A percentile compares a stretch with the other conserved stretches of the same genome.
These are phyloP conservation scores for Ceyx margarethae DNA, from an alignment of 2,113 vertebrate species.

Conservation along the genomic window DNA sequence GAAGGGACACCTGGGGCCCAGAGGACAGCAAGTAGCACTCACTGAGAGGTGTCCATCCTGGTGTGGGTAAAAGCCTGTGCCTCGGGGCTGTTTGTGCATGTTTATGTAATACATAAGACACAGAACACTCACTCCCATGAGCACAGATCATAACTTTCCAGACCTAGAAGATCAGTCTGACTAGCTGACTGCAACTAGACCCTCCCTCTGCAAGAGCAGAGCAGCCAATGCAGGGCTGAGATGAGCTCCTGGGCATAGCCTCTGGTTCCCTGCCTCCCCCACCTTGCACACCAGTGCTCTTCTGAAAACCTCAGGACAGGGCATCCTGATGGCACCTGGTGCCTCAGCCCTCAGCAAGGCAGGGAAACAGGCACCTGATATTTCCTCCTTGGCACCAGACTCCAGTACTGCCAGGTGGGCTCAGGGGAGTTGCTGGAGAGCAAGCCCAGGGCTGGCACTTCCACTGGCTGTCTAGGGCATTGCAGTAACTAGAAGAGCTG, in stretches of 20 bases:
- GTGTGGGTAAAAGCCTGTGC: background rate
- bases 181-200: background rate
- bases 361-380: background rate
- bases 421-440: background rate
- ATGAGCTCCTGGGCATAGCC: rapidly evolving
- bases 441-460: background rate
- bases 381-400: background rate
- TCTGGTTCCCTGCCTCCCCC: background rate
- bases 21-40: rapidly evolving
- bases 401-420: rapidly evolving
- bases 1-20: background rate
- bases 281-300: background rate
- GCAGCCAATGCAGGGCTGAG: background rate
- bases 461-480: background rate
- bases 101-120: background rate
- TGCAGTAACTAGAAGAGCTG: conserved; percentile 14
- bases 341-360: background rate
- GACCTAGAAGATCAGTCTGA: background rate
- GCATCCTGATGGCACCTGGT: background rate
- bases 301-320: rapidly evolving
- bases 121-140: background rate
- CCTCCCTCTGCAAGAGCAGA: background rate
- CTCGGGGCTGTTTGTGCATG: background rate
- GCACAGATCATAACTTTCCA: background rate
- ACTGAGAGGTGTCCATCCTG: background rate